These are phyloP conservation scores for Altica lythri DNA, from an alignment of 2,888 invertebrate species.

Conservation along the genomic window DNA sequence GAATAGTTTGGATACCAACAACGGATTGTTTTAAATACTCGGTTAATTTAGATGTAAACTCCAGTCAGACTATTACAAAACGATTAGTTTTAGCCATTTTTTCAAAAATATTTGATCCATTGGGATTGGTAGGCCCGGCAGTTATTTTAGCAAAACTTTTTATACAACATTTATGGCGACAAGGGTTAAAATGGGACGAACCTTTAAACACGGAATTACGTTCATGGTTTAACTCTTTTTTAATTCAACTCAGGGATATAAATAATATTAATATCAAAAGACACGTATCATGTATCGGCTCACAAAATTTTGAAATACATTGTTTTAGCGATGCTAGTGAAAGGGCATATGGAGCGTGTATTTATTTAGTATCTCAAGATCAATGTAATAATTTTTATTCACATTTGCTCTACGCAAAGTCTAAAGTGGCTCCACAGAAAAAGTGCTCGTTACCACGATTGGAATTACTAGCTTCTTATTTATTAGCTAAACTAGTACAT, in stretches of 20 bases:
- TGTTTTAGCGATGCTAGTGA: conserved; percentile 1
- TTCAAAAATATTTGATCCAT: conserved; percentile 23
- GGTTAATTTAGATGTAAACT: conserved; percentile 1
- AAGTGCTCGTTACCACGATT: neutral
- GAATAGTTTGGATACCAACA: conserved; percentile 21
- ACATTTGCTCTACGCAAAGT: neutral
- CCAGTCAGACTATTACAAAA: conserved; percentile 5
- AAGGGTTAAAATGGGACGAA: conserved; percentile 17
- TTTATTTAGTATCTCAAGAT: neutral
- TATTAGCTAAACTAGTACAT: conserved; percentile 1
- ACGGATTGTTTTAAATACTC: conserved; percentile 16
- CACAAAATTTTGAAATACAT: conserved; percentile 1
- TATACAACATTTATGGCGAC: conserved; percentile 26
- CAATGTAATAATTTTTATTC: neutral
- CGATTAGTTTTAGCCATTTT: conserved; percentile 1
- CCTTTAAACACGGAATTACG: neutral
- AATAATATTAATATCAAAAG: neutral
- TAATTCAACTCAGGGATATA: neutral
- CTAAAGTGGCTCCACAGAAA: neutral
- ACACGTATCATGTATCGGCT: neutral
- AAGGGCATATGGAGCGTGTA: neutral
- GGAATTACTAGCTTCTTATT: neutral
- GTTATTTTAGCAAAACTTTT: conserved; percentile 23
- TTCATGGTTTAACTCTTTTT: neutral
- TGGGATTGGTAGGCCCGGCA: conserved; percentile 24